Evolutionary conservation across 2,888 invertebrate genomes (phyloP).

Genomic region (Auanema sp.): DNA sequence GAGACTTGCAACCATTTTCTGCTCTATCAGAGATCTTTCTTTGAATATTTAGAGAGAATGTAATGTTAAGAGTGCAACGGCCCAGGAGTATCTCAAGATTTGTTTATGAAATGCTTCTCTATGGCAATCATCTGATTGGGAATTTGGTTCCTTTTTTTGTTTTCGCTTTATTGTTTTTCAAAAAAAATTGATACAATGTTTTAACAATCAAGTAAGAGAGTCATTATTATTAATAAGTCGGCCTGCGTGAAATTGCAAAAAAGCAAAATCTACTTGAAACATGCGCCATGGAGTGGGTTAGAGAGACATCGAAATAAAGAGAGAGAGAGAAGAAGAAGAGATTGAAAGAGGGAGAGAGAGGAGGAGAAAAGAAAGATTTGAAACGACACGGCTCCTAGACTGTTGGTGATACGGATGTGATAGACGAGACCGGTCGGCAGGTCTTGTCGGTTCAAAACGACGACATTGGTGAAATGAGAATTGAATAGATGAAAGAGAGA

Average conservation of each 20-base stretch:
- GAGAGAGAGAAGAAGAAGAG: background rate
- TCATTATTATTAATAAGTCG: background rate
- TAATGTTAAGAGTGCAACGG: too few relatives aligned
- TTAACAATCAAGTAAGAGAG: constrained; percentile 2
- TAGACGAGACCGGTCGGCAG: too few relatives aligned
- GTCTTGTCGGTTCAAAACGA: too few relatives aligned
- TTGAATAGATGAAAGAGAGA: constrained; percentile 5
- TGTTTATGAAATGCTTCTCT: too few relatives aligned
- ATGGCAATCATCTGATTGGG: too few relatives aligned
- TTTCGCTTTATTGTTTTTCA: background rate
- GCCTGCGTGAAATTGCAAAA: background rate
- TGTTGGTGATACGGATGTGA: too few relatives aligned
- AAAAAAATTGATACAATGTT: constrained; percentile 1
- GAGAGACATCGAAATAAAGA: background rate
- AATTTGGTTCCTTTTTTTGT: constrained; percentile 11
- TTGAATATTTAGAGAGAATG: too few relatives aligned
- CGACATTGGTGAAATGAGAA: too few relatives aligned
- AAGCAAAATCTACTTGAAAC: background rate
- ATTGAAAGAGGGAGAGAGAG: constrained; percentile 8
- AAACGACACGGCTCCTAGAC: too few relatives aligned
- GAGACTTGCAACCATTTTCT: too few relatives aligned
- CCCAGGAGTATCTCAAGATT: too few relatives aligned
- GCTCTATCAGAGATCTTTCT: too few relatives aligned
- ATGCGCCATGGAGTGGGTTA: background rate
- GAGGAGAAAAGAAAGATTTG: background rate